Base-by-base conservation (phyloP, 2,797 vertebrate species). In the Pogonophryne albipinna region DNA sequence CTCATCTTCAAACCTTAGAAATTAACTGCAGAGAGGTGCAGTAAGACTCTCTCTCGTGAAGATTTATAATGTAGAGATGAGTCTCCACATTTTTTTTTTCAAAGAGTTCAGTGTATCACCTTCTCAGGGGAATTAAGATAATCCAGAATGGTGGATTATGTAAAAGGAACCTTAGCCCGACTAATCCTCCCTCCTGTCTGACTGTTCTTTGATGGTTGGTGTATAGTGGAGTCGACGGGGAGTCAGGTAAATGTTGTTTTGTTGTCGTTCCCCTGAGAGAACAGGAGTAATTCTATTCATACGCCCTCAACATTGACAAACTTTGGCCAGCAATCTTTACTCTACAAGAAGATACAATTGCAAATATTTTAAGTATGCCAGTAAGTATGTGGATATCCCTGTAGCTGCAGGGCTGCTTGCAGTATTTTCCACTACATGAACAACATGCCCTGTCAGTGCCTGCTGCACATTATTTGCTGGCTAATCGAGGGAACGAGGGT, bases 91-190 rank as follows among this genome's bases (percentile, higher is more conserved):
- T 52, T 71, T 19, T 27, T 19, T 55, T 80, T 73, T 59, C 64
- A 74, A 74, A 78, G 66, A 64, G 74, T 87, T 85, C 79, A 86
- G 73, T 75, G 61, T 79, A 71, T 77, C 81, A 62, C 41, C 10
- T 82, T 87, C 71, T 79, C 79, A 49, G 61, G 45, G 79, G 67
- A 86, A 66, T 71, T 20, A 61, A 69, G 58, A 66, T 89, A 79
- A 92, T 89, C 84, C 89, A 68, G 85, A 89, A 78, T 0, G 42
- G 73, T 78, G 88, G 85, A 83, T 90, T 91, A 89, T 83, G 74
- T 79, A 78, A 91, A 17, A 56, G 51, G 72, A 89, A 78, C 83
- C 74, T 85, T 67, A 68, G 68, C 66, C 27, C 1, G 2, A 52
- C 70, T 84, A 83, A 90, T 87, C 80, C 84, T 53, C 27, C 74